Percentiles rank a stretch among this genome's conserved stretches.
phyloP scores from a whole-genome alignment of 2,888 invertebrate species.

The Spodoptera exigua region DNA sequence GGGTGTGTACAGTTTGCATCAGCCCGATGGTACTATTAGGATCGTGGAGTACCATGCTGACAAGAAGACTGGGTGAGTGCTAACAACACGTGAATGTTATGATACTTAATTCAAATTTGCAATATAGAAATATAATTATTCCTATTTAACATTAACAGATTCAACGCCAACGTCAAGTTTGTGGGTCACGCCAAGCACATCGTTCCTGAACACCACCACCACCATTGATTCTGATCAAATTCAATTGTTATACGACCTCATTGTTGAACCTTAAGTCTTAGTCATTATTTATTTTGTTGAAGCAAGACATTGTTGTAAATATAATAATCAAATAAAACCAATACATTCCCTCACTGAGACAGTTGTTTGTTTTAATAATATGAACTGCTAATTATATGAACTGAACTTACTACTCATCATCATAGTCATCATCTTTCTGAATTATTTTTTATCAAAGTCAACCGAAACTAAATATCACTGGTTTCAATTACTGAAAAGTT shows the following conservation, averaged over 20 bases:
- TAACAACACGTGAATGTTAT: neutral
- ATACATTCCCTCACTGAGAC: too few relatives aligned
- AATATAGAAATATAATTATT: neutral
- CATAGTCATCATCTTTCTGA: too few relatives aligned
- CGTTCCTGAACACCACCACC: slow-evolving; percentile 54
- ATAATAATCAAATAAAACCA: slow-evolving; percentile 35
- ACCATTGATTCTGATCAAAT: slow-evolving; percentile 42
- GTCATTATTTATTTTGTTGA: slow-evolving; percentile 1
- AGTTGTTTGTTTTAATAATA: too few relatives aligned
- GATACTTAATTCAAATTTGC: neutral
- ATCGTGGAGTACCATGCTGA: slow-evolving; percentile 84
- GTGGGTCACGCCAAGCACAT: slow-evolving; percentile 58
- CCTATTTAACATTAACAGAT: slow-evolving; percentile 33
- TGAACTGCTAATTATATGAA: too few relatives aligned
- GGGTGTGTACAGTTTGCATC: slow-evolving; percentile 87
- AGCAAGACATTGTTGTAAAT: slow-evolving; percentile 40
- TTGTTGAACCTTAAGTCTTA: slow-evolving; percentile 11
- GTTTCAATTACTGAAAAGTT: too few relatives aligned
- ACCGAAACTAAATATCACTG: too few relatives aligned
- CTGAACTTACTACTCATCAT: too few relatives aligned
- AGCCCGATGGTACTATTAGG: slow-evolving; percentile 79
- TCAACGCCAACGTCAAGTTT: slow-evolving; percentile 55
- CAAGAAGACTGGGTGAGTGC: slow-evolving; percentile 63
- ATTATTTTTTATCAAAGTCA: too few relatives aligned
- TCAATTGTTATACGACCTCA: neutral